phyloP scores from a whole-genome alignment of 2,113 vertebrate species.

The Triplophysa rosa region DNA sequence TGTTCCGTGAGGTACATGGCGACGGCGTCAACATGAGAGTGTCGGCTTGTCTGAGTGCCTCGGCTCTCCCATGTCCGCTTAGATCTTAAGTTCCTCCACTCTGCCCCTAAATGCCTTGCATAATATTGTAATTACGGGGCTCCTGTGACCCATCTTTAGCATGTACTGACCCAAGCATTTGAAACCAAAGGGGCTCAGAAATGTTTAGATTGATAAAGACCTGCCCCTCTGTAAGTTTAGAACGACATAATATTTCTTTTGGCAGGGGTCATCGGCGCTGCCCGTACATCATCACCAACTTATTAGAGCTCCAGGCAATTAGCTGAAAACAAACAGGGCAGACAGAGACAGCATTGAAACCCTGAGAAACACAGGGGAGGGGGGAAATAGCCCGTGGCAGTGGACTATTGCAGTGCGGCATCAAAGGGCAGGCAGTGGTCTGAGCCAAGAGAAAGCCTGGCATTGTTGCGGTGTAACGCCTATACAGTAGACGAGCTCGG shows the following conservation, averaged over 20 bases:
- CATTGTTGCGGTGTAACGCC: slow-evolving; percentile 86
- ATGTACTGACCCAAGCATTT: slow-evolving; percentile 70
- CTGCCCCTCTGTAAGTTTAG: slow-evolving; percentile 68
- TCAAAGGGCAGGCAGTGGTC: slow-evolving; percentile 83
- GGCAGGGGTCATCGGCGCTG: slow-evolving; percentile 85
- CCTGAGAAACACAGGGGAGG: slow-evolving; percentile 66
- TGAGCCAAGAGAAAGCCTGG: slow-evolving; percentile 84
- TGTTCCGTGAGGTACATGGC: neutral
- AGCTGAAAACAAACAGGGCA: slow-evolving; percentile 95
- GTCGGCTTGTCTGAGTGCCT: neutral
- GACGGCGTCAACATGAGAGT: neutral
- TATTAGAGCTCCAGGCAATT: slow-evolving; percentile 99
- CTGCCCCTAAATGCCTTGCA: slow-evolving; percentile 66
- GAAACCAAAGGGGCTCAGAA: slow-evolving; percentile 72
- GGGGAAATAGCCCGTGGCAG: slow-evolving; percentile 82
- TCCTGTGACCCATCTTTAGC: slow-evolving; percentile 68
- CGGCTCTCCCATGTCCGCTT: slow-evolving; percentile 26
- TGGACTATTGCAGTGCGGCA: slow-evolving; percentile 84
- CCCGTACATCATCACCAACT: slow-evolving; percentile 95
- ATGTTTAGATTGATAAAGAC: slow-evolving; percentile 74
- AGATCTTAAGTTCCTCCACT: slow-evolving; percentile 53
- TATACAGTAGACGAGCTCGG: slow-evolving; percentile 80
- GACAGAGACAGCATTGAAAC: slow-evolving; percentile 92
- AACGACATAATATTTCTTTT: slow-evolving; percentile 86
- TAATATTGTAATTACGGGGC: slow-evolving; percentile 72